Evolutionary conservation across 2,797 vertebrate species (phyloP), one percentile per base, ranked within the genome.

Genomic region (Falco biarmicus): DNA sequence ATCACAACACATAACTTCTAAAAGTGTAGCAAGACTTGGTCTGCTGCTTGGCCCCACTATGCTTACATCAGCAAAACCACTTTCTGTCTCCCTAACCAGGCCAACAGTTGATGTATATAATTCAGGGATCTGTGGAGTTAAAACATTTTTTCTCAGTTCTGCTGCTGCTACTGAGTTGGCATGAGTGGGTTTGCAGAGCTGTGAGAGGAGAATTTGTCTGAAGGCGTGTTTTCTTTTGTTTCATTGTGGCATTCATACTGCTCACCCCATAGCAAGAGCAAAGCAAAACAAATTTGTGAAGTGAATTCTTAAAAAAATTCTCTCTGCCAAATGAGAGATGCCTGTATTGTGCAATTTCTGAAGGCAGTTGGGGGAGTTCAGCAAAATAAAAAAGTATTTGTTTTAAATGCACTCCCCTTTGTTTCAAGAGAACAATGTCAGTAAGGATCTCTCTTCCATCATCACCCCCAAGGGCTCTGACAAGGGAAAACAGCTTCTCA

Each of bases 181-280:
- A 9, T 61, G 69, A 63, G 85, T 41, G 73, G 69, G 78, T 80
- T 76, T 83, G 83, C 47, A 53, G 39, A 75, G 87, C 64, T 79
- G 32, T 4, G 21, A 89, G 75, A 69, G 28, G 15, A 78, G 84
- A 51, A 73, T 50, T 26, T 77, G 69, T 65, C 73, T 57, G 78
- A 76, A 74, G 41, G 51, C 77, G 10, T n/a, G 43, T 71, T 87
- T 75, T 51, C 74, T 87, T 90, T 57, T 86, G 84, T 94, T 87
- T 79, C 70, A 28, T 5, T 45, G 81, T 63, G 69, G 65, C 75
- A 93, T 90, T 96, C 84, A 54, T 7, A 16, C 75, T 69, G 92
- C 73, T 93, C 77, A 78, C 63, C 83, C 90, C 89, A 69, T 6
- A 79, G 87, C 74, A 87, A 91, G 82, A 90, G 63, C 94, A 94